A percentile compares a stretch with the other conserved stretches of the same genome.
phyloP scores from a whole-genome alignment of 2,888 invertebrate species.

The Cacoxenus indagator region DNA sequence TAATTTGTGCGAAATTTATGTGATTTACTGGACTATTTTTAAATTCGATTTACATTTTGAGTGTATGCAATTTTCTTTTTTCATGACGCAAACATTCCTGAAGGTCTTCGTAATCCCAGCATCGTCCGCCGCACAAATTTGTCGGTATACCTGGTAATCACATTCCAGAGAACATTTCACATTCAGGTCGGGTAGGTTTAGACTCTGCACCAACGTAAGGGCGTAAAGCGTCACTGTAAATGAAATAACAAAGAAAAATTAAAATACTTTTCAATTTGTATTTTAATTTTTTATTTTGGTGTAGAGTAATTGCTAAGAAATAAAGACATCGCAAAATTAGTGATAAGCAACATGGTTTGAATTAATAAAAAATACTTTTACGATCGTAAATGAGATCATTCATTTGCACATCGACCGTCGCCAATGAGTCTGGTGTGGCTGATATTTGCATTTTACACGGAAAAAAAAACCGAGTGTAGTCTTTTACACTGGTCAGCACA shows the following conservation, averaged over 20 bases:
- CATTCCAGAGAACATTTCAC: slow-evolving; percentile 67
- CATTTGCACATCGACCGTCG: slow-evolving; percentile 32
- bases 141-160: slow-evolving; percentile 58
- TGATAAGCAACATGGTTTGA: slow-evolving; percentile 13
- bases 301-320: slow-evolving; percentile 21
- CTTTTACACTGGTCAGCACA: no score
- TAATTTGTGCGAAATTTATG: not conserved
- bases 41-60: slow-evolving; percentile 34
- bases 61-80: slow-evolving; percentile 69
- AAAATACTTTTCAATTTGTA: not conserved
- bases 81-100: slow-evolving; percentile 68
- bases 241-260: slow-evolving; percentile 6
- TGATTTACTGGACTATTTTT: slow-evolving; percentile 48
- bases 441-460: not conserved
- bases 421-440: slow-evolving; percentile 38
- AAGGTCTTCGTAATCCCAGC: slow-evolving; percentile 68
- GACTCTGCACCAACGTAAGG: slow-evolving; percentile 59
- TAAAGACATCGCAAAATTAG: slow-evolving; percentile 11
- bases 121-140: slow-evolving; percentile 68
- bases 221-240: slow-evolving; percentile 61
- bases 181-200: slow-evolving; percentile 64
- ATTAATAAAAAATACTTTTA: slow-evolving; percentile 11
- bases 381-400: slow-evolving; percentile 13
- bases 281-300: slow-evolving; percentile 1
- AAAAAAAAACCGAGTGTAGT: not conserved